These are phyloP conservation scores for Neoniphon sammara DNA, from an alignment of 2,797 vertebrate genomes.

Conservation along the genomic window DNA sequence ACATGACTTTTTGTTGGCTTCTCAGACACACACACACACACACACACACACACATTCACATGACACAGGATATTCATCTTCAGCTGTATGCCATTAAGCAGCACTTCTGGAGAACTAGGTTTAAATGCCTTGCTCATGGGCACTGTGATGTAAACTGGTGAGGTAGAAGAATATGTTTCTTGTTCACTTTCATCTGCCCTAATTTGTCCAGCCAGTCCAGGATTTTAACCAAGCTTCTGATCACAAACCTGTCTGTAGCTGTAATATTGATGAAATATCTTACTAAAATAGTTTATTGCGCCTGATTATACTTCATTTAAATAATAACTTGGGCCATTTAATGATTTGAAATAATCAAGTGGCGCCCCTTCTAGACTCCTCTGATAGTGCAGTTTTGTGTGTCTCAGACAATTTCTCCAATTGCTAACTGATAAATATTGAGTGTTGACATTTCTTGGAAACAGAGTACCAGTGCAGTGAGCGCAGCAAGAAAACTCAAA, in stretches of 20 bases:
- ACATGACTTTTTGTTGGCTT: too few species aligned
- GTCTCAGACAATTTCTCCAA: slow-evolving; percentile 17
- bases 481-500: slow-evolving; percentile 52
- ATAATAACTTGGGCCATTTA: neutral
- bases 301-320: too few species aligned
- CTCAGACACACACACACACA: too few species aligned
- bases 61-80: neutral
- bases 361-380: slow-evolving; percentile 2
- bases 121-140: neutral
- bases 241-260: too few species aligned
- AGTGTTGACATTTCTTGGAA: slow-evolving; percentile 60
- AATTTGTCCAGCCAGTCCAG: neutral
- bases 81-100: neutral
- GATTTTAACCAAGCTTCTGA: too few species aligned
- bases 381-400: neutral
- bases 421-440: slow-evolving; percentile 48
- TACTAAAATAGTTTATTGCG: too few species aligned
- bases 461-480: slow-evolving; percentile 34
- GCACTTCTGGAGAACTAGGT: neutral
- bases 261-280: too few species aligned
- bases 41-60: too few species aligned
- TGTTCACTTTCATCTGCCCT: neutral
- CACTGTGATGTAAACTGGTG: neutral
- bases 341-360: slow-evolving; percentile 28
- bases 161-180: neutral